Evolutionary conservation across 92 coral and sea anemone species (phyloP), one percentile per base, ranked within the genome.

Genomic region (Pocillopora meandrina): DNA sequence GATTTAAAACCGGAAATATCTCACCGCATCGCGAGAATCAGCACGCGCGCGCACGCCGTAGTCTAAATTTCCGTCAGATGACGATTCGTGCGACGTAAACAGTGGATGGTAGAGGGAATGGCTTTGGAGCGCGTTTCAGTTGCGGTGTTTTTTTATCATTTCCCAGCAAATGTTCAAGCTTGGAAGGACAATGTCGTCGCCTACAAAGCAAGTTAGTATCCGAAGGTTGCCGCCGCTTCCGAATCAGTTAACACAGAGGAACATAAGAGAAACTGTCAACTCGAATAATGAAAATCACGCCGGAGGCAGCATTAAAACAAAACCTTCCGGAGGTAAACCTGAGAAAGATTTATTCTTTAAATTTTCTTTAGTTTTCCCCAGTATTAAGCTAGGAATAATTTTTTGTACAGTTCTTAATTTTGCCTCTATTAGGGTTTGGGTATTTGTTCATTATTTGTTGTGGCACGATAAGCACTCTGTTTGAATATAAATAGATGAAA

Each of bases 141-240:
- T 83, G 64, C 11, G 26, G 56, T 26, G 21, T 74, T 56, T 67
- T 36, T 56, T 56, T 17, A 58, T 61, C 14, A 12, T 82, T 77
- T 85, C 17, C 18, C 78, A 65, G 66, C 85, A 75, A 87, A 76
- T 87, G 79, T 79, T 86, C 61, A 79, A 71, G 70, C 56, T 33
- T 52, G 71, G 80, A 62, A 61, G 35, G 66, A 71, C 34, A 49
- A 97, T 97, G 99, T 94, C 98, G 81, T 97, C 99, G 33, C 99
- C 99, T 18, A 89, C 98, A 74, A 91, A 94, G 64, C 99, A 97
- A 90, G 97, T 97, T 82, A 97, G 98, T 75, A 93, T 90, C 9
- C 90, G 99, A 52, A 87, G 99, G 31, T 88, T 97, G 10, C 99
- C 99, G 13, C 99, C 99, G 23, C 79, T 97, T 52, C 97, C 99